Evolutionary conservation across 2,113 vertebrate species (phyloP), one percentile per base, ranked within the genome.

Genomic region (Hydrolagus affinis): DNA sequence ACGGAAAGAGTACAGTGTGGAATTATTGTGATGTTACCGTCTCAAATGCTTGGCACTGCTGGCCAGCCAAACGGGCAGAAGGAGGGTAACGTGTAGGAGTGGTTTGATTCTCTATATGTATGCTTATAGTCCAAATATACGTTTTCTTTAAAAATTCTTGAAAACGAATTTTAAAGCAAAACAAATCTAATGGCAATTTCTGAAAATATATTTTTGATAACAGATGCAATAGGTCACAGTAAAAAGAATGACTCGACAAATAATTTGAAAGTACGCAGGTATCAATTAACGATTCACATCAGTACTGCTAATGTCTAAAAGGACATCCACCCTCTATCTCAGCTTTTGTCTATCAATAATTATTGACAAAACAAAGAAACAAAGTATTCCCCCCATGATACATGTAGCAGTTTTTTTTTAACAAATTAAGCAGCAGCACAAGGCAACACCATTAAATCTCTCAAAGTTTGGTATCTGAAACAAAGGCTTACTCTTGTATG

Each of bases 221-320:
- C 59, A 68, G 66, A 68, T 83, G 23, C 44, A 44, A 44, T 44
- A 44, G 44, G 44, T 44, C 44, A 59, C 21, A 14, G 17, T 66
- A 25, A 30, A 17, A 60, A 66, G 21, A 80, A 83, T 30, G 21
- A 28, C 15, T 30, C 30, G 59, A 66, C 78, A 83, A 83, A 83
- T 66, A 64, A 83, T 30, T 28, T 64, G 32, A 66, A 78, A 83
- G 66, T 83, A n/a, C n/a, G n/a, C n/a, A 66, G 78, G 62, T 32
- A 32, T 62, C 78, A 83, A 83, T 68, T 83, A 66, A 32, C 59
- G 66, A 68, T 32, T 66, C 78, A 83, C 78, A 83, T 32, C 57
- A 21, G 62, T 62, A 83, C 60, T 64, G 60, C 25, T 21, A 83
- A 83, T 32, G 78, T 83, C 25, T 83, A 83, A 83, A 83, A 66